Evolutionary conservation across 2,797 vertebrate genomes (phyloP).

Genomic region (Propithecus deckenii): DNA sequence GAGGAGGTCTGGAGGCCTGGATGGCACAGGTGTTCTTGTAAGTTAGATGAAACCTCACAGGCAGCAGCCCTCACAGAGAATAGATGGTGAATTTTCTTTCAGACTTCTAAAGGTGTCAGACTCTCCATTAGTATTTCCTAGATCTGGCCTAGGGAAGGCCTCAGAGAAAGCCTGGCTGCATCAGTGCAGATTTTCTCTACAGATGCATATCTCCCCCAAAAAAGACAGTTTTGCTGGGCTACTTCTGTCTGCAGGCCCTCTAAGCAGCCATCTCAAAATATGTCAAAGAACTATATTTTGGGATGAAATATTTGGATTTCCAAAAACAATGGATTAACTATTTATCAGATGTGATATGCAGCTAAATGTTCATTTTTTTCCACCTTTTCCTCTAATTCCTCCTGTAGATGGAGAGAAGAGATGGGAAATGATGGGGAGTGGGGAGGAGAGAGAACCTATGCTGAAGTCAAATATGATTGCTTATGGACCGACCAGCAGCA

Average conservation of each 20-base stretch:
- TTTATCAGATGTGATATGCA: background rate
- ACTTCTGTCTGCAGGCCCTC: background rate
- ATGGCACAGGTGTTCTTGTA: background rate
- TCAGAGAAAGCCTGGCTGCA: background rate
- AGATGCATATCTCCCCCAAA: background rate
- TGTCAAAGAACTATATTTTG: background rate
- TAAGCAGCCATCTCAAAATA: background rate
- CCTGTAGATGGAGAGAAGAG: background rate
- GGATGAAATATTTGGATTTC: background rate
- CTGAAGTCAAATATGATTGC: background rate
- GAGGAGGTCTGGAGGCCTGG: background rate
- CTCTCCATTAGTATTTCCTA: background rate
- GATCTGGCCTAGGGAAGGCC: background rate
- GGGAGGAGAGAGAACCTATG: background rate
- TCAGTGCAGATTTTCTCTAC: background rate
- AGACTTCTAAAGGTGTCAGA: background rate
- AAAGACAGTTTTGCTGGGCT: background rate
- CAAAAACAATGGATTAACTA: background rate
- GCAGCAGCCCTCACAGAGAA: background rate
- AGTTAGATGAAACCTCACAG: background rate
- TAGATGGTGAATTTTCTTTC: background rate
- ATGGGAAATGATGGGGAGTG: background rate
- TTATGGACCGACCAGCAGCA: background rate
- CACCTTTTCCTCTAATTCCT: background rate
- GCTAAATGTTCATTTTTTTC: background rate